A percentile compares a stretch with the other conserved stretches of the same genome.
phyloP scores from a whole-genome alignment of 2,797 vertebrate species.

The Apogon hyalosoma region DNA sequence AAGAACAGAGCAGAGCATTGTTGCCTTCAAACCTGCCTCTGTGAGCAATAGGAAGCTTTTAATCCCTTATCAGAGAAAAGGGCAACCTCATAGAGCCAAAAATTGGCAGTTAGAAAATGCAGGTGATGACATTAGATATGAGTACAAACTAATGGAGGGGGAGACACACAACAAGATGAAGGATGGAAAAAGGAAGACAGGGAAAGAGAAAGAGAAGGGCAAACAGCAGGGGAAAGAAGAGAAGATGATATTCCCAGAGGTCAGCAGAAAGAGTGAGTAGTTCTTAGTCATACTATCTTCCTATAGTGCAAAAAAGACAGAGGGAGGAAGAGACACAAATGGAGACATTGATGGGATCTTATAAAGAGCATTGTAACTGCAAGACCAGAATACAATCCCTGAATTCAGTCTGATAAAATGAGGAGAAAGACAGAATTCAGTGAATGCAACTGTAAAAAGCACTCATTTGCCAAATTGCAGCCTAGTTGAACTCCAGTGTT shows the following conservation, averaged over 20 bases:
- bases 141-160: not conserved
- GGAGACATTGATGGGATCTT: conserved; percentile 39
- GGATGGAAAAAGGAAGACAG: not conserved
- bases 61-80: conserved; percentile 37
- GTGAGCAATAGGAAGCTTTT: conserved; percentile 26
- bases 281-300: conserved; percentile 66
- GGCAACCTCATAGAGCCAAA: not conserved
- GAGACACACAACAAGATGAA: conserved; percentile 14
- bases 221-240: not conserved
- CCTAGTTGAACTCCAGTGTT: not conserved
- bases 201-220: conserved; percentile 5
- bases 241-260: conserved; percentile 47
- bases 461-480: not conserved
- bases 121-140: conserved; percentile 39
- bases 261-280: conserved; percentile 70
- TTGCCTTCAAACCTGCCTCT: conserved; percentile 34
- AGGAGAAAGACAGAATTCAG: not conserved
- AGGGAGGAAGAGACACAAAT: conserved; percentile 32
- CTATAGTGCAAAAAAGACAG: conserved; percentile 32
- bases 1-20: conserved; percentile 69
- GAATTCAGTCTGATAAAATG: conserved; percentile 9
- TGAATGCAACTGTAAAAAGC: not conserved
- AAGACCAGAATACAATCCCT: conserved; percentile 9
- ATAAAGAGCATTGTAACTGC: not conserved
- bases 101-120: conserved; percentile 1